Conservation (phyloP, 2,113 vertebrate genomes). For the Prochilodus magdalenae region DNA sequence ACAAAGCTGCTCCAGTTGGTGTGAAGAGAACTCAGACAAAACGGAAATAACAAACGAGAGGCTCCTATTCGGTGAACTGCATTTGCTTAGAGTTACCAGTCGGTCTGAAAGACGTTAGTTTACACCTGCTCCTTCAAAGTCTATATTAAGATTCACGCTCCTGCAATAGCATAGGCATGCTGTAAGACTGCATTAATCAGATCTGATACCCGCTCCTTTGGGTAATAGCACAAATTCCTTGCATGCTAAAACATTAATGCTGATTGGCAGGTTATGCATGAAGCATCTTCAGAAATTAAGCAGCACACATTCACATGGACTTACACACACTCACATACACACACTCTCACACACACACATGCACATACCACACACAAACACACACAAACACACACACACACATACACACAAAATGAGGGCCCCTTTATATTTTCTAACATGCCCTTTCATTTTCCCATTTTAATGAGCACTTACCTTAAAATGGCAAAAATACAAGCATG, state of each 20-base stretch:
- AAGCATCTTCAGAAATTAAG: conserved; percentile 61
- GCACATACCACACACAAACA: neutral
- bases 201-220: conserved; percentile 60
- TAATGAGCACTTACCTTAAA: neutral
- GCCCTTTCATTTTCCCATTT: neutral
- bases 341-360: neutral
- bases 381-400: neutral
- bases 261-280: conserved; percentile 67
- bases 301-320: neutral
- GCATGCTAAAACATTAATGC: conserved; percentile 74
- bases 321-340: neutral
- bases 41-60: neutral
- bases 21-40: neutral
- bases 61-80: neutral
- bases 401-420: neutral
- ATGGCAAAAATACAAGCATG: neutral
- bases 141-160: conserved; percentile 37
- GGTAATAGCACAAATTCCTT: conserved; percentile 70
- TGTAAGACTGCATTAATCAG: conserved; percentile 59
- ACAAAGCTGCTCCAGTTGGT: no score
- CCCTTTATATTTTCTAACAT: neutral
- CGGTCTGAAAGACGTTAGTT: conserved; percentile 29
- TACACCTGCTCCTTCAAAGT: conserved; percentile 30
- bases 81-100: conserved; percentile 13
- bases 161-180: conserved; percentile 42